phyloP scores from a whole-genome alignment of 2,888 invertebrate genomes.

The Argyra leucocephala region DNA sequence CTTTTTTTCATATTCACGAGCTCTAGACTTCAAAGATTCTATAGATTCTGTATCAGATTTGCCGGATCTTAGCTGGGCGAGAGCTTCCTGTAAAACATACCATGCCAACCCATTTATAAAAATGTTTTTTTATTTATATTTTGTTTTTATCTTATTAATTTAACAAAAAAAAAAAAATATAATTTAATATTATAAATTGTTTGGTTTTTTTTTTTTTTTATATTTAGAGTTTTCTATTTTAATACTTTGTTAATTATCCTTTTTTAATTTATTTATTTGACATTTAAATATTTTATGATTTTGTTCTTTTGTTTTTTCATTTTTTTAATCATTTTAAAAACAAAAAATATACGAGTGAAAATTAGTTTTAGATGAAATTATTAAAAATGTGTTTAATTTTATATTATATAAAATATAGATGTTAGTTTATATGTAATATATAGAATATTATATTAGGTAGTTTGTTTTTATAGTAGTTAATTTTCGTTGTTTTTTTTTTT shows the following conservation, averaged over 20 bases:
- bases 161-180: not conserved
- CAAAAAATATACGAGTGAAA: too few species aligned
- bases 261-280: not conserved
- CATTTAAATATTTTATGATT: too few species aligned
- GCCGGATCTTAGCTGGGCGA: slow-evolving; percentile 56
- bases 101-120: slow-evolving; percentile 21
- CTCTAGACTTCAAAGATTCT: slow-evolving; percentile 68
- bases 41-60: slow-evolving; percentile 54
- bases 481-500: too few species aligned
- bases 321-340: too few species aligned
- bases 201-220: not conserved
- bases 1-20: slow-evolving; percentile 86
- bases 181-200: slow-evolving; percentile 9
- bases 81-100: slow-evolving; percentile 50
- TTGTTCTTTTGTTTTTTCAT: too few species aligned
- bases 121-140: not conserved
- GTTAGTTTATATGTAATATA: too few species aligned
- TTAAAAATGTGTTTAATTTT: too few species aligned
- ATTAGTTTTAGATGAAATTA: too few species aligned
- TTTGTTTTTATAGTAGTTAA: too few species aligned
- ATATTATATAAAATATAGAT: too few species aligned
- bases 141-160: not conserved
- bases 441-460: too few species aligned
- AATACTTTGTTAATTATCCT: not conserved
- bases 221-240: not conserved